Conservation (phyloP, 2,888 invertebrate species). For the Arge pagana region DNA sequence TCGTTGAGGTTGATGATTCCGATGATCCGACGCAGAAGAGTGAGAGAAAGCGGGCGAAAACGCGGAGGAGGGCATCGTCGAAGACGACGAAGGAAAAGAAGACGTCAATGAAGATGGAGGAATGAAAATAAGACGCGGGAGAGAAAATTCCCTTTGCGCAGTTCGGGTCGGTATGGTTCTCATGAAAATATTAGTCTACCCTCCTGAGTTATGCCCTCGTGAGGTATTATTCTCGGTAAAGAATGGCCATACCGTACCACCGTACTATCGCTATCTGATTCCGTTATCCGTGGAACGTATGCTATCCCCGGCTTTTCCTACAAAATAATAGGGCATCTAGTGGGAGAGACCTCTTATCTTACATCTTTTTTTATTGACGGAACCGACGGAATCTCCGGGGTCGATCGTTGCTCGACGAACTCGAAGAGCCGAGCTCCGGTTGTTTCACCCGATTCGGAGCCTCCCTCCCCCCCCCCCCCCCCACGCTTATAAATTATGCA, state of each 20-base stretch:
- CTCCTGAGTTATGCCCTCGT: slow-evolving; percentile 43
- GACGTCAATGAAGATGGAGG: not conserved
- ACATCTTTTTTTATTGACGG: slow-evolving; percentile 22
- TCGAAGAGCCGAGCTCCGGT: not conserved
- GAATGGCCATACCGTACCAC: slow-evolving; percentile 33
- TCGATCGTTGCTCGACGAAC: not conserved
- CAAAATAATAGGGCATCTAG: slow-evolving; percentile 22
- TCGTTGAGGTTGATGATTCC: no score
- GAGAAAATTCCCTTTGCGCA: slow-evolving; percentile 6
- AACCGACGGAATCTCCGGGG: slow-evolving; percentile 13
- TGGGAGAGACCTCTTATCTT: slow-evolving; percentile 18
- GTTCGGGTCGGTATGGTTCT: not conserved
- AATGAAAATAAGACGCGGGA: slow-evolving; percentile 4
- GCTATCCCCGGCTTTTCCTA: slow-evolving; percentile 17
- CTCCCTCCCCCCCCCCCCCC: no score
- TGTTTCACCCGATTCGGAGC: slow-evolving; percentile 18
- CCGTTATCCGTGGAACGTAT: slow-evolving; percentile 38
- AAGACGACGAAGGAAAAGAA: slow-evolving; percentile 2
- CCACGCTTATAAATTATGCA: slow-evolving; percentile 22
- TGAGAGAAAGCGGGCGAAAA: no score
- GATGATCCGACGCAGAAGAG: no score
- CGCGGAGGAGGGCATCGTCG: no score
- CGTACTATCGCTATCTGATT: slow-evolving; percentile 41
- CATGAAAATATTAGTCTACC: slow-evolving; percentile 41
- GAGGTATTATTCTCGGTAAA: slow-evolving; percentile 43